Conservation (phyloP, 2,113 vertebrate genomes). For the Pteruthius melanotis region DNA sequence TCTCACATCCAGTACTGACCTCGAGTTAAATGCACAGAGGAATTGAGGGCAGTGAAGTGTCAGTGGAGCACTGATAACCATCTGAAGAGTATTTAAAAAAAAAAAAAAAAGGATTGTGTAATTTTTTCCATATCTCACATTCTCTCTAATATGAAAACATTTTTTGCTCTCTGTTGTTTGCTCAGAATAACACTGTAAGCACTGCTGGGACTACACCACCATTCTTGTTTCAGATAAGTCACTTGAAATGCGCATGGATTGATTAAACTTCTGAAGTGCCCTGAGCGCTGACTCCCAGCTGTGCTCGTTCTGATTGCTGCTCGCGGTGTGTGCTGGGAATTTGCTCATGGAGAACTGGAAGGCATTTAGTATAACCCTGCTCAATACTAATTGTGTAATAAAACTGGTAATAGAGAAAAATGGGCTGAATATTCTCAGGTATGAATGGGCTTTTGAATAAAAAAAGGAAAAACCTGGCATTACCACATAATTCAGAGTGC, state of each 20-base stretch:
- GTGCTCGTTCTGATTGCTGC: slow-evolving; percentile 44
- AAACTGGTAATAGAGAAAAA: slow-evolving; percentile 34
- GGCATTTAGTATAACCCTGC: not conserved
- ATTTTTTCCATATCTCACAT: not conserved
- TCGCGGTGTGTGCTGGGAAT: not conserved
- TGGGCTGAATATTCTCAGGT: not conserved
- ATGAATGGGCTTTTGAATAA: not conserved
- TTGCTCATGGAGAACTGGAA: not conserved
- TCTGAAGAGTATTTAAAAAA: not conserved
- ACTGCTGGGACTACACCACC: not conserved
- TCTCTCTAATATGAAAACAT: slow-evolving; percentile 23
- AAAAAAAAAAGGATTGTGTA: not conserved
- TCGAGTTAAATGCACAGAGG: not conserved
- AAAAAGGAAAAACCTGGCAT: not conserved
- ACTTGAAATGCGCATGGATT: slow-evolving; percentile 61
- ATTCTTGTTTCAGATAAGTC: slow-evolving; percentile 36
- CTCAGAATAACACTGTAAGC: slow-evolving; percentile 20
- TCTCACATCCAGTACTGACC: not conserved
- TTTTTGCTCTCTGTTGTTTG: slow-evolving; percentile 52
- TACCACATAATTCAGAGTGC: not conserved
- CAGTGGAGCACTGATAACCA: not conserved
- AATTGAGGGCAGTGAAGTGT: not conserved
- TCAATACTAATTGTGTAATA: slow-evolving; percentile 14
- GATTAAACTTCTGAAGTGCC: slow-evolving; percentile 48
- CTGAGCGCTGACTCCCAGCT: slow-evolving; percentile 27